Percentiles rank a stretch among this genome's conserved stretches.
These are phyloP conservation scores for Tenualosa ilisha DNA, from an alignment of 2,797 vertebrate genomes.

Conservation along the genomic window DNA sequence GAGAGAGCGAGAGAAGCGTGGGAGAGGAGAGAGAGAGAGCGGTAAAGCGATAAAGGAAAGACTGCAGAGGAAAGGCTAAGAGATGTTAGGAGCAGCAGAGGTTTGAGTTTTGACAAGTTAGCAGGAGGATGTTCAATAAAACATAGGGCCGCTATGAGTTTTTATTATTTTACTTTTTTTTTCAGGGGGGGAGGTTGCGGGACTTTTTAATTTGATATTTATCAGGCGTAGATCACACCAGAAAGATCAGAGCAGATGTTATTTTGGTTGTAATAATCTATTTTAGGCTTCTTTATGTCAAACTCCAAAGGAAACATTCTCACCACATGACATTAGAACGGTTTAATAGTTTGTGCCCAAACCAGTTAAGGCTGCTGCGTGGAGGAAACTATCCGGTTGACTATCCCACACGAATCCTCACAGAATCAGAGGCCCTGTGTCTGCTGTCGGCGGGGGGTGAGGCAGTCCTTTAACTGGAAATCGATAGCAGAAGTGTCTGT, in stretches of 20 bases:
- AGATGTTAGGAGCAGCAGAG: neutral
- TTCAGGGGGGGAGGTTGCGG: neutral
- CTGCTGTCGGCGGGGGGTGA: neutral
- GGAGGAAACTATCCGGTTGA: neutral
- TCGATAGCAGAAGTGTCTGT: neutral
- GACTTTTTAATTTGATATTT: conserved; percentile 18
- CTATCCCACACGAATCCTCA: neutral
- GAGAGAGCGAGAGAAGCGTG: conserved; percentile 27
- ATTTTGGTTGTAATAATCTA: neutral
- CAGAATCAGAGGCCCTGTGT: neutral
- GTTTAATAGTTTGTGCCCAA: neutral
- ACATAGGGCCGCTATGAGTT: conserved; percentile 11
- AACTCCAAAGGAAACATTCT: neutral
- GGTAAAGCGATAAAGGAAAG: neutral
- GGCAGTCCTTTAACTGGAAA: neutral
- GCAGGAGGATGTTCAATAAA: conserved; percentile 20
- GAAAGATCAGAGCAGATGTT: conserved; percentile 13
- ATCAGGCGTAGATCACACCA: neutral
- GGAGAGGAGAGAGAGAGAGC: conserved; percentile 2
- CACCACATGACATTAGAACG: neutral
- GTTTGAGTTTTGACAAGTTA: conserved; percentile 13
- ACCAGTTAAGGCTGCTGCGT: neutral
- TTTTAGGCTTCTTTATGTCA: neutral
- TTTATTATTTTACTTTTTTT: neutral
- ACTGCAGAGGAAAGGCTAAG: neutral